Evolutionary conservation across 2,797 vertebrate species (phyloP).

Genomic region (Leucoraja ocellata): DNA sequence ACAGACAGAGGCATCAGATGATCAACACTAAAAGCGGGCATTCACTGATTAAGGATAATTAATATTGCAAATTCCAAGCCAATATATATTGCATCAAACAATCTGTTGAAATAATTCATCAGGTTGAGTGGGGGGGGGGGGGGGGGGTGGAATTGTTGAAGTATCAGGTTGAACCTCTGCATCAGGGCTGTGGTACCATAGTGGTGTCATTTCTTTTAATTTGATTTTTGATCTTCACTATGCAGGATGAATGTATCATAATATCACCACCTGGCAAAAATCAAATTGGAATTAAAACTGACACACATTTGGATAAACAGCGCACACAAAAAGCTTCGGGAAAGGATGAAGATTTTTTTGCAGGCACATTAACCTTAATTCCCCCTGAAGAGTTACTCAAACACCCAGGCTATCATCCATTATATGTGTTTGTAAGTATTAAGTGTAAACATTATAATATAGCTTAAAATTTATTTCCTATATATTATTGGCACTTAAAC

Average conservation of each 20-base stretch:
- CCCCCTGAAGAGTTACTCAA: slow-evolving; percentile 52
- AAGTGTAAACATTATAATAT: background rate
- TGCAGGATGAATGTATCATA: slow-evolving; percentile 58
- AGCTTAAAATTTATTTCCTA: background rate
- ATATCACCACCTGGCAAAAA: slow-evolving; percentile 42
- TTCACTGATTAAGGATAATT: background rate
- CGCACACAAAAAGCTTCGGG: background rate
- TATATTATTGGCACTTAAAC: background rate
- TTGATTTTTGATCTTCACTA: background rate
- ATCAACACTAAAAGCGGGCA: background rate
- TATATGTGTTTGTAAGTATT: slow-evolving; percentile 64
- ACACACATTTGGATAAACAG: background rate
- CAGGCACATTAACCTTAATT: slow-evolving; percentile 49
- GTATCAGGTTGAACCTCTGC: no score
- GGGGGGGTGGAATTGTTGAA: no score
- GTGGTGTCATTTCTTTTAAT: background rate
- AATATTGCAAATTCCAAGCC: no score
- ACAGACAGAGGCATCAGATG: background rate
- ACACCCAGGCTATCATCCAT: slow-evolving; percentile 48
- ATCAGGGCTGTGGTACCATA: background rate
- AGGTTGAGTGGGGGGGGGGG: no score
- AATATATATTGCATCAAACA: background rate
- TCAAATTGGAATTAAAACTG: background rate
- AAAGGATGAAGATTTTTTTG: slow-evolving; percentile 24
- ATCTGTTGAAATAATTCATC: no score